Evolutionary conservation across 2,113 vertebrate species (phyloP).

Genomic region (Nyctereutes procyonoides): DNA sequence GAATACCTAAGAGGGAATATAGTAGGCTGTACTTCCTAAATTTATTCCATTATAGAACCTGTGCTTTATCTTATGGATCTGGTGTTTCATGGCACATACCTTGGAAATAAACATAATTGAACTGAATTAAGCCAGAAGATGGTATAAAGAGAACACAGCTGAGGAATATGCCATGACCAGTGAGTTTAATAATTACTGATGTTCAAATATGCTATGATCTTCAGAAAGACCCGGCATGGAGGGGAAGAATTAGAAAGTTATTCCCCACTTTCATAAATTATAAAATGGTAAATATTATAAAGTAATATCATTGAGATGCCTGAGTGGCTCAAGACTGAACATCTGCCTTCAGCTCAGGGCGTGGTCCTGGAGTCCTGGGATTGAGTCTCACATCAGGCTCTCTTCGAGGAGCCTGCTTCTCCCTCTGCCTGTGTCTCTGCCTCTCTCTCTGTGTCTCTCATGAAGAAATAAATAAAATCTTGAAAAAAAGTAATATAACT

Average conservation of each 20-base stretch:
- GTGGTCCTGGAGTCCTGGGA: too few relatives aligned
- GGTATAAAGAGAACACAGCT: not conserved
- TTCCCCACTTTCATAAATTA: slow-evolving; percentile 25
- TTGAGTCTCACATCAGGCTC: too few relatives aligned
- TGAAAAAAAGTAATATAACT: not conserved
- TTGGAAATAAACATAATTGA: slow-evolving; percentile 6
- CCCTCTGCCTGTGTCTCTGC: too few relatives aligned
- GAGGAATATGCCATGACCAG: not conserved
- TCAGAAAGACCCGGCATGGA: not conserved
- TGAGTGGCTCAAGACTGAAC: too few relatives aligned
- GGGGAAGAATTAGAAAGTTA: not conserved
- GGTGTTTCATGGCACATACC: not conserved
- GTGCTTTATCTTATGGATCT: not conserved
- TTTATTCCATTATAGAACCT: not conserved
- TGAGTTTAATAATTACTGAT: slow-evolving; percentile 28
- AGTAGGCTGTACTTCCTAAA: not conserved
- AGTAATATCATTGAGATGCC: not conserved
- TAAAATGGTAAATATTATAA: slow-evolving; percentile 35
- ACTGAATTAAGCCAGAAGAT: not conserved
- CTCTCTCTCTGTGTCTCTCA: too few relatives aligned
- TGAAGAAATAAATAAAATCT: too few relatives aligned
- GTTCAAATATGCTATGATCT: not conserved
- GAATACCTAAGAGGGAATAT: not conserved
- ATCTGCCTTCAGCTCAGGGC: too few relatives aligned
- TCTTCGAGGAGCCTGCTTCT: too few relatives aligned